Evolutionary conservation across 64 coral and sea anemone species (phyloP), one percentile per base, ranked within the genome.

Genomic region (Cladopsammia gracilis): DNA sequence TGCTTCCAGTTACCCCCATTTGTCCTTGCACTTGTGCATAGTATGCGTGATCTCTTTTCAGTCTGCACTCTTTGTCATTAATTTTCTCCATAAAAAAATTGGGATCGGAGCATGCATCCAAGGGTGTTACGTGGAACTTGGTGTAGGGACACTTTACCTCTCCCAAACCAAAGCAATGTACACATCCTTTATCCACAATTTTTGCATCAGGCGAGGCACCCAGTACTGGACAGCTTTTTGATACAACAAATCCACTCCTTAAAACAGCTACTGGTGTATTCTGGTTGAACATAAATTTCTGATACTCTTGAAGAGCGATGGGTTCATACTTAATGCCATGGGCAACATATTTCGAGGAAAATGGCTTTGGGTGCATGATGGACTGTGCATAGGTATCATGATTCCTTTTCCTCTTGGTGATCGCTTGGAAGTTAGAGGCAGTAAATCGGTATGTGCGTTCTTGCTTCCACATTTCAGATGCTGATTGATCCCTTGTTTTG

Each of bases 401-500:
- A 53, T 69, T 84, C 66, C 87, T 90, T 82, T 90, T 70, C 23
- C 86, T 13, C 16, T 75, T 68, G 12, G 76, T n/a, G 60, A 94
- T 94, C 15, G 76, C 11, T 18, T 78, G 18, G 64, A 94, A 94
- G 14, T 10, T 78, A 18, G 91, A 93, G 34, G 75, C 83, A 56
- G 90, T 92, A 60, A 92, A 92, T 52, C 90, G 50, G 50, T 93
- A 93, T 18, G 61, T 75, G n/a, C 60, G 5, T 56, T 93, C 82
- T 42, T 65, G 25, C 22, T 74, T 92, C 90, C 89, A 91, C 19
- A 56, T 34, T 34, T 82, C 76, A 85, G 71, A 74, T 18, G 12
- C 71, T 12, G 82, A 70, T 72, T 78, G 82, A 9, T 64, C 81
- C 26, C 19, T 64, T 50, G 90, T 92, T 10, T 85, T 46, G 2